Percentiles rank a stretch among this genome's conserved stretches.
Evolutionary conservation across 2,888 invertebrate genomes (phyloP).

Genomic region (Coenonympha glycerion): DNA sequence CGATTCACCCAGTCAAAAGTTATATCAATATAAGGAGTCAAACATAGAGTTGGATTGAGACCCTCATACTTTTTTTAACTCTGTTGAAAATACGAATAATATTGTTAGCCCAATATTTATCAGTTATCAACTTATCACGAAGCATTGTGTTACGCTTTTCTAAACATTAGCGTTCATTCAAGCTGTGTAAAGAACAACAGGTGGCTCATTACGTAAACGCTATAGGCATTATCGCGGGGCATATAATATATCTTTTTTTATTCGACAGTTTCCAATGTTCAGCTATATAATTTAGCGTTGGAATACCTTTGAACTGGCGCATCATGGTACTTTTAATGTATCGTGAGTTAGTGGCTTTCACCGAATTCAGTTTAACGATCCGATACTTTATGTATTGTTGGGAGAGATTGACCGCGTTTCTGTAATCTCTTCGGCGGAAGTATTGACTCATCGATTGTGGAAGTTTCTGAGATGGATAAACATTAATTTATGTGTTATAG

Average conservation of each 20-base stretch:
- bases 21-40: too few species aligned
- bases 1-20: too few species aligned
- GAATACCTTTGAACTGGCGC: slow-evolving; percentile 17
- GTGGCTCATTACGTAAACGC: background rate
- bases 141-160: too few species aligned
- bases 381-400: slow-evolving; percentile 2
- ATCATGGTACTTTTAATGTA: slow-evolving; percentile 3
- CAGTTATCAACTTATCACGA: too few species aligned
- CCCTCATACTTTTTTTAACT: too few species aligned
- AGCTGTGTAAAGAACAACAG: background rate
- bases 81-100: too few species aligned
- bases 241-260: slow-evolving; percentile 1
- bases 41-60: too few species aligned
- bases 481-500: background rate
- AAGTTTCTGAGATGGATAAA: background rate
- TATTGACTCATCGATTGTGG: slow-evolving; percentile 1
- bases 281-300: background rate
- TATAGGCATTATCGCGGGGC: background rate
- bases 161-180: background rate
- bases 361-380: slow-evolving; percentile 14
- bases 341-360: slow-evolving; percentile 16
- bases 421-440: background rate
- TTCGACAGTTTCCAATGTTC: background rate
- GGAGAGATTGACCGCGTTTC: background rate
- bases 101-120: too few species aligned